Percentiles rank a stretch among this genome's conserved stretches.
Conservation (phyloP, 2,888 invertebrate genomes). For the Steromphala cineraria region DNA sequence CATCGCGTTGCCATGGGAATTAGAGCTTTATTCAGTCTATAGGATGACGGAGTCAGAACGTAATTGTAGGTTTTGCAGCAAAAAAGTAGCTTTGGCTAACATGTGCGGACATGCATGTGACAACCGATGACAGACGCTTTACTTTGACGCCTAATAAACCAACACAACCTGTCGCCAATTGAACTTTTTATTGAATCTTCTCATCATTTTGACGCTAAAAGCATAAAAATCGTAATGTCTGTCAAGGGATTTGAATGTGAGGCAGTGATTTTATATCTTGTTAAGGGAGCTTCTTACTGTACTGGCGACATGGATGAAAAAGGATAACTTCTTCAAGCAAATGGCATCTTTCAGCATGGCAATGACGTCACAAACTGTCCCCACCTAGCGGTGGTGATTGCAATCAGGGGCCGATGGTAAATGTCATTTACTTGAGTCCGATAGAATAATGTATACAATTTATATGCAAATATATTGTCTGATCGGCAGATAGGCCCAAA, state of each 20-base stretch:
- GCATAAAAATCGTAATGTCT: neutral
- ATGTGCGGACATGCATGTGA: too few species aligned
- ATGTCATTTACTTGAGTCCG: constrained; percentile 1
- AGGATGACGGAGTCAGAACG: neutral
- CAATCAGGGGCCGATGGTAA: neutral
- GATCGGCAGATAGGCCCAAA: constrained; percentile 13
- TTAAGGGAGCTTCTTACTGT: neutral
- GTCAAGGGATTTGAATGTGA: neutral
- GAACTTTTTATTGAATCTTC: neutral
- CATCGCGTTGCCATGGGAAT: neutral
- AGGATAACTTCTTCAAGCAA: neutral
- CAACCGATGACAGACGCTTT: too few species aligned
- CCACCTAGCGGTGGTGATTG: neutral
- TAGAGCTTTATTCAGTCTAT: neutral
- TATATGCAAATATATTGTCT: constrained; percentile 15
- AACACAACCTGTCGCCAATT: too few species aligned
- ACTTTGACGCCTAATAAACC: too few species aligned
- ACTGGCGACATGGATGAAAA: neutral
- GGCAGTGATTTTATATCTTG: neutral
- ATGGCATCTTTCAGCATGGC: neutral
- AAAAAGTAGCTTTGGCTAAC: too few species aligned
- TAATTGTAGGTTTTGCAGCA: neutral
- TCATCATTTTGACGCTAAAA: neutral
- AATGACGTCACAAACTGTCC: neutral
- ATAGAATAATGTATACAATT: constrained; percentile 18